Evolutionary conservation across 2,797 vertebrate species (phyloP).

Genomic region (Nasua narica): DNA sequence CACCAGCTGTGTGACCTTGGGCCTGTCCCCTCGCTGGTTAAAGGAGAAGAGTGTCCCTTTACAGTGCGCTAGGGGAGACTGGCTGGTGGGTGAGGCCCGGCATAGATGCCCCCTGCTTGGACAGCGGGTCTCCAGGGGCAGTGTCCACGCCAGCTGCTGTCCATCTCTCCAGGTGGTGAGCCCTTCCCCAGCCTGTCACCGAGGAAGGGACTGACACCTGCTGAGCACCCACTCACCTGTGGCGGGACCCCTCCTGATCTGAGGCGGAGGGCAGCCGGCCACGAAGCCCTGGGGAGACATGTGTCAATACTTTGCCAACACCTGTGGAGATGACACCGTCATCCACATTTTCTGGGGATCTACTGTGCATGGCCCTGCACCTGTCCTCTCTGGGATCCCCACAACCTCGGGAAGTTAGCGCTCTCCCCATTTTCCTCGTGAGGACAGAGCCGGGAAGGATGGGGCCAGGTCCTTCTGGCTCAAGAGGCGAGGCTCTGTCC

Average conservation of each 20-base stretch:
- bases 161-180: neutral
- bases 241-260: neutral
- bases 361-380: neutral
- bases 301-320: neutral
- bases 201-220: neutral
- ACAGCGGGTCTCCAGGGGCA: neutral
- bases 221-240: neutral
- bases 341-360: neutral
- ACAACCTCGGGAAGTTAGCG: neutral
- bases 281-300: neutral
- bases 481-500: neutral
- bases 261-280: neutral
- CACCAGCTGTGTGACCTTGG: neutral
- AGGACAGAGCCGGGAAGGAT: neutral
- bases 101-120: neutral
- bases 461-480: neutral
- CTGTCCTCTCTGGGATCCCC: neutral
- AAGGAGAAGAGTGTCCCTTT: neutral
- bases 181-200: neutral
- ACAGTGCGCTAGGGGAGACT: neutral
- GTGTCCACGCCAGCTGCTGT: neutral
- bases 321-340: accelerated
- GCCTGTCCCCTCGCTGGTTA: neutral
- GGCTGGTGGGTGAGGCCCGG: neutral
- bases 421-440: neutral